Base-by-base conservation (phyloP, 2,888 invertebrate species). In the Micoletzkya japonica region DNA sequence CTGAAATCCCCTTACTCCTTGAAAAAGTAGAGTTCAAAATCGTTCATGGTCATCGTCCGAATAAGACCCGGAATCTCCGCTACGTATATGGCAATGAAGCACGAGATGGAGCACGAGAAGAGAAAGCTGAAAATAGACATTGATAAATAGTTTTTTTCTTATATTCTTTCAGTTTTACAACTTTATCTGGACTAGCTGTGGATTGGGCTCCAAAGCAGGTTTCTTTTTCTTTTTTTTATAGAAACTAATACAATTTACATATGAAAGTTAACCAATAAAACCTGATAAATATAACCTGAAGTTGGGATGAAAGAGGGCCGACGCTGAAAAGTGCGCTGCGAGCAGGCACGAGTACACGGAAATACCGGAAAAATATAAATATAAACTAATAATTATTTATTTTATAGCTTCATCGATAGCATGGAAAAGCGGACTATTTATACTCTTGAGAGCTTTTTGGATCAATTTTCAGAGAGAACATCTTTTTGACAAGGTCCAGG, bases 61-160 rank as follows among this genome's bases (percentile, higher is more conserved):
- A 49, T 24, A 10, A 63, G 20, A 3, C 63, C 63, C 6, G 63
- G 63, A 6, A 63, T 1, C 34, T 63, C 63, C 6, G 63, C 63
- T n/a, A 63, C 34, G 50, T 36, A 63, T 14, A 63, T 49, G 14
- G 49, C 49, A 32, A 63, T 63, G 24, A 63, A 63, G 34, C 63
- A 63, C 4, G 63, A 37, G 6, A 63, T 63, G 1, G 63, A 50
- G 50, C 63, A 63, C 0, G 63, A 63, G 50, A 63, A 63, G n/a
- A 63, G 50, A 3, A 63, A 49, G 34, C 63, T 63, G 50, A n/a
- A 60, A 60, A n/a, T n/a, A n/a, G n/a, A n/a, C n/a, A n/a, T n/a
- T n/a, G n/a, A n/a, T n/a, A n/a, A n/a, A n/a, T n/a, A n/a, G n/a
- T n/a, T 44, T 14, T 20, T 44, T 20, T 44, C 44, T 44, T 44